Conservation (phyloP, 2,113 vertebrate species). For the Panurus biarmicus region DNA sequence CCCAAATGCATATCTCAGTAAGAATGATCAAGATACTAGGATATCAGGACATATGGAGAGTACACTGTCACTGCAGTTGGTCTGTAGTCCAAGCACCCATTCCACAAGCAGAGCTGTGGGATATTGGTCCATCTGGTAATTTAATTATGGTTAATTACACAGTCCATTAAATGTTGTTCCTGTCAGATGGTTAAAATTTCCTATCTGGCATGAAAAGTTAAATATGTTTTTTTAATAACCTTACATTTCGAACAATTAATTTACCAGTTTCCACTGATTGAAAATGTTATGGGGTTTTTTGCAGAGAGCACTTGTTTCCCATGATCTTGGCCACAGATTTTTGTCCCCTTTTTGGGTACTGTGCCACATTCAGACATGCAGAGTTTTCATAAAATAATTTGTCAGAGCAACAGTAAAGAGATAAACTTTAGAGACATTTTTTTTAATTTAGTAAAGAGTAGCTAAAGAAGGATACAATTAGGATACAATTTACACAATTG, state of each 20-base stretch:
- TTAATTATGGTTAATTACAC: background rate
- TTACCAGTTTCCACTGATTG: background rate
- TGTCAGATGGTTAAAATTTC: background rate
- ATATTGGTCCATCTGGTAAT: background rate
- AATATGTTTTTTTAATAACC: background rate
- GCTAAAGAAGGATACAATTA: too few relatives aligned
- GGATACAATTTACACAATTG: background rate
- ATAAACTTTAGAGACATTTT: background rate
- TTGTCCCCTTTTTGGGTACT: background rate
- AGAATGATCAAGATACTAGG: background rate
- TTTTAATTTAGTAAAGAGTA: background rate
- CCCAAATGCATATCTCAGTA: background rate
- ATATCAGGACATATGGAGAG: background rate
- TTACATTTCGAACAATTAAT: background rate
- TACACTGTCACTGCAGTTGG: background rate
- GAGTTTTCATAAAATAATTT: background rate
- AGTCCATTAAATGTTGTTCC: background rate
- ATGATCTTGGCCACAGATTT: background rate
- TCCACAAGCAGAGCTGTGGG: background rate
- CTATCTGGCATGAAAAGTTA: background rate
- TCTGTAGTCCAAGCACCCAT: background rate
- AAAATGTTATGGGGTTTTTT: background rate
- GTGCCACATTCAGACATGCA: background rate
- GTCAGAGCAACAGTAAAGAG: background rate
- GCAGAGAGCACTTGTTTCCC: fast-evolving